Conservation (phyloP, 2,113 vertebrate genomes). For the Scortum barcoo region DNA sequence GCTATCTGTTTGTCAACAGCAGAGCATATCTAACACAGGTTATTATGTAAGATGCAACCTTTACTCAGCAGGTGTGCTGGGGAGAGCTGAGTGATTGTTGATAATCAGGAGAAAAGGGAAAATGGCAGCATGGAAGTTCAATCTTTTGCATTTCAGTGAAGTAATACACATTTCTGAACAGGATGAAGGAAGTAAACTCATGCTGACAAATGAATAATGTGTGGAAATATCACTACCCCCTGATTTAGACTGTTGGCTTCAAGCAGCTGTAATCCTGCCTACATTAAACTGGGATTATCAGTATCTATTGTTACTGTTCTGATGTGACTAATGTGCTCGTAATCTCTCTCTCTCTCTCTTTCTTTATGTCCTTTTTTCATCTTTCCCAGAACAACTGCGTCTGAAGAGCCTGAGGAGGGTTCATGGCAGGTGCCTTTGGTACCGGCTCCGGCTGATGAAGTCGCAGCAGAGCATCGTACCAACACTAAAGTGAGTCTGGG, state of each 20-base stretch:
- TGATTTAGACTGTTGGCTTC: background rate
- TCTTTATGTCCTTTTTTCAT: too few relatives aligned
- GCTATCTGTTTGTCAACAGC: constrained; percentile 57
- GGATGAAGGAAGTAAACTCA: background rate
- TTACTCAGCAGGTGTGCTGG: background rate
- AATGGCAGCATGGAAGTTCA: background rate
- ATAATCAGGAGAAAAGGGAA: background rate
- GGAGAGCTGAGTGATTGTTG: background rate
- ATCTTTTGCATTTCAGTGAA: too few relatives aligned
- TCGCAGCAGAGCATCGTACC: constrained; percentile 96
- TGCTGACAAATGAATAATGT: background rate
- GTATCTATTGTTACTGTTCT: background rate
- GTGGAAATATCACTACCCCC: background rate
- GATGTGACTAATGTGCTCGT: background rate
- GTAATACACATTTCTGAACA: background rate
- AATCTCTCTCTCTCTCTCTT: constrained; percentile 14
- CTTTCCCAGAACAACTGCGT: constrained; percentile 96
- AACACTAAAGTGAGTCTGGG: constrained; percentile 93
- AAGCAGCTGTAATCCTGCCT: background rate
- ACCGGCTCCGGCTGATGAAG: constrained; percentile 93
- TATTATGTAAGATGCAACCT: constrained; percentile 36
- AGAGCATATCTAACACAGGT: background rate
- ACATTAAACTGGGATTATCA: background rate
- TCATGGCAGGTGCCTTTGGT: constrained; percentile 97
- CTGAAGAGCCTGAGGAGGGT: constrained; percentile 95